These are phyloP conservation scores for Chelidonichthys spinosus DNA, from an alignment of 2,797 vertebrate genomes.

Conservation along the genomic window DNA sequence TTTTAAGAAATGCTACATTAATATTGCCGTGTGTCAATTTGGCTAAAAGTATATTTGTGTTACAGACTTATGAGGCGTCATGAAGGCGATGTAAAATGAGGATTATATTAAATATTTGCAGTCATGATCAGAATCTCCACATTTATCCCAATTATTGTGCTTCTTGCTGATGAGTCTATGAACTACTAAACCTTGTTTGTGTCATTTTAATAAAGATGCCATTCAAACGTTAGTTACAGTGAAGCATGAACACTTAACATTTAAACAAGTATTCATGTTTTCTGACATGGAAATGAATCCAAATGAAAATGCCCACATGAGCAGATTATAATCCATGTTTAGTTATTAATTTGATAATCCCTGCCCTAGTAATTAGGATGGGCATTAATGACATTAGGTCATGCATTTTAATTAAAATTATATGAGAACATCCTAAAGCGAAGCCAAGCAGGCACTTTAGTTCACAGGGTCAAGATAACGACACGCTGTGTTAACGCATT, in stretches of 20 bases:
- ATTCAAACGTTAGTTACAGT: constrained; percentile 1
- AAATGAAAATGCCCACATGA: constrained; percentile 17
- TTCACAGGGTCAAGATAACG: constrained; percentile 29
- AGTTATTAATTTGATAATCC: constrained; percentile 20
- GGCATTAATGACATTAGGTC: constrained; percentile 17
- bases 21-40: constrained; percentile 51
- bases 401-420: constrained; percentile 33
- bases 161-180: constrained; percentile 21
- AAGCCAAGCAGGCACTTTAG: constrained; percentile 5
- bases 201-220: not conserved
- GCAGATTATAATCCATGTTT: constrained; percentile 35
- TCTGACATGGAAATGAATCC: not conserved
- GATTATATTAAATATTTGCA: constrained; percentile 44
- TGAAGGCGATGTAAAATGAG: constrained; percentile 29
- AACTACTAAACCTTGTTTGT: constrained; percentile 11
- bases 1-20: constrained; percentile 64
- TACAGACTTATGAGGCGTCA: constrained; percentile 32
- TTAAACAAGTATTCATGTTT: constrained; percentile 1
- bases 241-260: constrained; percentile 13
- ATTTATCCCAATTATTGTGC: constrained; percentile 26
- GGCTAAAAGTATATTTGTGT: constrained; percentile 32
- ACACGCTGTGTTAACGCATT: constrained; percentile 22
- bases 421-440: constrained; percentile 27
- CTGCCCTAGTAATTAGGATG: constrained; percentile 17
- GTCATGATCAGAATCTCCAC: constrained; percentile 40